Percentiles rank a stretch among this genome's conserved stretches.
Evolutionary conservation across 37 sponge, comb jelly and placozoan species (phyloP).

Genomic region (Diacarnus erythraeanus): DNA sequence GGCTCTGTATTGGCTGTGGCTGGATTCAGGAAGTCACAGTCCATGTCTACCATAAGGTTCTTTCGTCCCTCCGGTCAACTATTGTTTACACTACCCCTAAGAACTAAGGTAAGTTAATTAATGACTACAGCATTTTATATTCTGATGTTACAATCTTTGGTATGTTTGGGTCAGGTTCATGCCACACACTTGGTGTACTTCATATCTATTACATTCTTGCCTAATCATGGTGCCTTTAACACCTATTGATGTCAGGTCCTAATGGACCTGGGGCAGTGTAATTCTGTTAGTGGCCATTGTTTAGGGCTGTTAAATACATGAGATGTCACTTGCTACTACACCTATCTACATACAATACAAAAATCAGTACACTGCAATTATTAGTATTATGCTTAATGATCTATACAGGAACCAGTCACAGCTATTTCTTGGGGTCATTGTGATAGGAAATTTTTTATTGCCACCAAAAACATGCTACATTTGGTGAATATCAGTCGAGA

Average conservation of each 20-base stretch:
- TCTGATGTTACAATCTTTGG: not conserved
- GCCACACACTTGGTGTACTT: not conserved
- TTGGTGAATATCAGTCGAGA: constrained; percentile 50
- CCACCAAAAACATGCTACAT: constrained; percentile 74
- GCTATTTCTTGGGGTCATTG: constrained; percentile 86
- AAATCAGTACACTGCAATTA: too few relatives aligned
- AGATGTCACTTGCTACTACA: not conserved
- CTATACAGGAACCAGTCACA: constrained; percentile 72
- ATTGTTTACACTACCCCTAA: constrained; percentile 76
- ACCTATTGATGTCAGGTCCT: not conserved
- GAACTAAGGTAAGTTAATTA: constrained; percentile 63
- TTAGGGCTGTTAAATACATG: too few relatives aligned
- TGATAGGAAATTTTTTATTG: constrained; percentile 78
- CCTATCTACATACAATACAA: not conserved
- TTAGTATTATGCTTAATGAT: not conserved
- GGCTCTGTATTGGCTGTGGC: constrained; percentile 84
- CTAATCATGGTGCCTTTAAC: not conserved
- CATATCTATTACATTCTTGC: not conserved
- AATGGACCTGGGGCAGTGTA: too few relatives aligned
- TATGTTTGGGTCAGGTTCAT: not conserved
- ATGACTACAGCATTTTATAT: not conserved
- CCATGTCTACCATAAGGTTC: constrained; percentile 75
- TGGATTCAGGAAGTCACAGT: constrained; percentile 76
- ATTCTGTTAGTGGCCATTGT: too few relatives aligned
- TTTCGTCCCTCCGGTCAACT: constrained; percentile 81